Evolutionary conservation across 2,797 vertebrate species (phyloP).

Genomic region (Delichon dasypus): DNA sequence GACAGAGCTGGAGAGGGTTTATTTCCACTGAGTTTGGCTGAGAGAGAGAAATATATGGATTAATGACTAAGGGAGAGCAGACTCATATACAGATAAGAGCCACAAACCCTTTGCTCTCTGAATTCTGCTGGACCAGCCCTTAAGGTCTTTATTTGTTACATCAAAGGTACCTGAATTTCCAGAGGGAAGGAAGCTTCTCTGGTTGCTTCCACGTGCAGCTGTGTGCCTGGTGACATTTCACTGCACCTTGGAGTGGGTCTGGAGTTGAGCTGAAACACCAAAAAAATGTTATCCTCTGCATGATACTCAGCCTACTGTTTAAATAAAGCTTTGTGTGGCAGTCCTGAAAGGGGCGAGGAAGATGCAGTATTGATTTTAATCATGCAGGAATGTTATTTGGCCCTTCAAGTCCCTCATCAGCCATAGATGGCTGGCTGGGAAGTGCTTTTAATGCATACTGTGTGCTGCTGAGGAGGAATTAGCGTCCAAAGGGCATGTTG

Average conservation of each 20-base stretch:
- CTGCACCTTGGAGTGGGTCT: background rate
- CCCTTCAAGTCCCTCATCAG: background rate
- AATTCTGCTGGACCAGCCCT: background rate
- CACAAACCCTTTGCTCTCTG: background rate
- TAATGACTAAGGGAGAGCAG: background rate
- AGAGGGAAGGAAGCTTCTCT: background rate
- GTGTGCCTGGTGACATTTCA: background rate
- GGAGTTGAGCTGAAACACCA: rapidly evolving
- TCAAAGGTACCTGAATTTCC: background rate
- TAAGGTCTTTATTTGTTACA: background rate
- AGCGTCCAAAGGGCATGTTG: background rate
- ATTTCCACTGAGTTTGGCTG: background rate
- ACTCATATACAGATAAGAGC: background rate
- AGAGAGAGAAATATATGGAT: background rate
- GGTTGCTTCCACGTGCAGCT: background rate
- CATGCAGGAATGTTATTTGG: background rate
- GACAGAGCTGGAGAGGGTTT: background rate
- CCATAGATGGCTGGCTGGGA: background rate
- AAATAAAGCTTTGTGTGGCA: background rate
- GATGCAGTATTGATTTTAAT: background rate
- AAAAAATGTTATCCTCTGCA: background rate
- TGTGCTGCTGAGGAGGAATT: background rate
- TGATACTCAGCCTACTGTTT: background rate
- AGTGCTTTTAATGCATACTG: background rate
- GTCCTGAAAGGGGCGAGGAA: background rate